Base-by-base conservation (phyloP, 2,888 invertebrate genomes). In the Papilio protenor region DNA sequence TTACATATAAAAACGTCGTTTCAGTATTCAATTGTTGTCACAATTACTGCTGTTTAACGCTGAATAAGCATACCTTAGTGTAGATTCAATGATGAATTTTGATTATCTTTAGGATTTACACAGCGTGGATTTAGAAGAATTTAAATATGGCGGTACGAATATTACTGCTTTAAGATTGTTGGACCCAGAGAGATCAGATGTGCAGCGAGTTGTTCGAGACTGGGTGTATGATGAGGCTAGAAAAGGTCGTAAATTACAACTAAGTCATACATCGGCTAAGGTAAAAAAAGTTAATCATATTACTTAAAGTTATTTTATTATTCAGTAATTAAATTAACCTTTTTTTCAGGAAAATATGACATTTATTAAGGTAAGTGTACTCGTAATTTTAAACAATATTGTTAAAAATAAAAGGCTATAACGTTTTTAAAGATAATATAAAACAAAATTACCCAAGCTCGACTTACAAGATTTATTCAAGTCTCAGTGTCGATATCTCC, bases 101-200 rank as follows among this genome's bases (percentile, higher is more conserved):
- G 49, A 52, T 76, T 23, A 16, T 73, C 10, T 45, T 71, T 87
- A 98, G 98, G 99, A 99, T 91, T 95, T 99, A 81, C 98, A 98
- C 86, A 98, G 98, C 77, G 97, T 99, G 55, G 97, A 99, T 92
- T 95, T 99, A 86, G 98, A 98, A 87, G 98, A 98, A 90, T 99
- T 99, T 91, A 98, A 98, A 89, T 98, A 98, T 90, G 98, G 98
- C 12, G 99, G 99, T 52, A 98, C 99, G 45, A 99, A 99, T 91
- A 98, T 99, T 83, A 99, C 99, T 1, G 98, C 98, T 8, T 97
- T 99, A 87, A 96, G 98, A 82, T 94, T 99, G 83, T 97, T 99
- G 69, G 98, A 99, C 90, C 98, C 98, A 40, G 96, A 97, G 81
- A 96, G 96, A 82, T 95, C 96, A n/a, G 96, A 97, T 84, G 97